Evolutionary conservation across 2,888 invertebrate species (phyloP).

Genomic region (Panopea generosa): DNA sequence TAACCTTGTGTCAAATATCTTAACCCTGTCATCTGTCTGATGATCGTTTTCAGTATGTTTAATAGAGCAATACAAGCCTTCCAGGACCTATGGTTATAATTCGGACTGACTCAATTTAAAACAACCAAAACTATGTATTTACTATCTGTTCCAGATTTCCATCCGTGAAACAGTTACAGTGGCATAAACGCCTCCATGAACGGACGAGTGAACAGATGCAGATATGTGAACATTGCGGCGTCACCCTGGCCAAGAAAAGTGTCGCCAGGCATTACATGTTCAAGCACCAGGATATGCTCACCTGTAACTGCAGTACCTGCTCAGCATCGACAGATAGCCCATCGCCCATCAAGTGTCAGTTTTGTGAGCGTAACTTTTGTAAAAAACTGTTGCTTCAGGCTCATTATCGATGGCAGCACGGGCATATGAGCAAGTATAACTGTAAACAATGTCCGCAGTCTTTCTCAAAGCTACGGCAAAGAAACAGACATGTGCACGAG

Average conservation of each 20-base stretch:
- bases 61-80: no score
- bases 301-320: conserved; percentile 39
- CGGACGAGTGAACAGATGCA: neutral
- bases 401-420: conserved; percentile 31
- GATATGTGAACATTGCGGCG: conserved; percentile 19
- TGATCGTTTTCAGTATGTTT: no score
- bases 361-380: conserved; percentile 26
- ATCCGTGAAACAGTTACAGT: conserved; percentile 4
- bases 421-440: neutral
- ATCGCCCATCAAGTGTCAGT: neutral
- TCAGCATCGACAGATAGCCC: neutral
- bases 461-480: conserved; percentile 18
- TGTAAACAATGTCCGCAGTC: conserved; percentile 23
- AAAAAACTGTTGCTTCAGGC: conserved; percentile 21
- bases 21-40: no score
- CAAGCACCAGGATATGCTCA: conserved; percentile 25
- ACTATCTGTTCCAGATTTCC: conserved; percentile 18
- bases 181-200: conserved; percentile 3
- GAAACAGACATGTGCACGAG: conserved; percentile 20
- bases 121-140: no score
- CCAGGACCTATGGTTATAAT: no score
- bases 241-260: conserved; percentile 14
- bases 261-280: conserved; percentile 28
- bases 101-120: no score
- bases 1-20: no score